These are phyloP conservation scores for Tadarida brasiliensis DNA, from an alignment of 2,797 vertebrate genomes.

Conservation along the genomic window DNA sequence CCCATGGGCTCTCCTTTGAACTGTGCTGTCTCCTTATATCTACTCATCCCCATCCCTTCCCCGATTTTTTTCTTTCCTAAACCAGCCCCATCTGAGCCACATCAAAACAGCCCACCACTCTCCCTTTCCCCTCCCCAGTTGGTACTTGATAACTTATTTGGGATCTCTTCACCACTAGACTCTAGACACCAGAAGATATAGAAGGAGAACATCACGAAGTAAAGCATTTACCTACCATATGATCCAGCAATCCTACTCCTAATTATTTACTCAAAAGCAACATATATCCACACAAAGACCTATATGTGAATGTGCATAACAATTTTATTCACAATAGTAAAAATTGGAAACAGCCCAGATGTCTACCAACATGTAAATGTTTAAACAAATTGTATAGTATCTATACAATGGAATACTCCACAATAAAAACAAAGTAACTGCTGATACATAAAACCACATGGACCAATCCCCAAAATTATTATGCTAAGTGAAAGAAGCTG, in stretches of 20 bases:
- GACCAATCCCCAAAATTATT: neutral
- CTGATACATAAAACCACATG: neutral
- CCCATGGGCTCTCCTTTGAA: neutral
- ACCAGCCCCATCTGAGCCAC: neutral
- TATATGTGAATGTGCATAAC: neutral
- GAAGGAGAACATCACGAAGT: neutral
- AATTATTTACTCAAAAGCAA: neutral
- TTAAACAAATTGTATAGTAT: neutral
- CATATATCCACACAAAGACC: neutral
- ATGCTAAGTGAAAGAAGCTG: constrained; percentile 6
- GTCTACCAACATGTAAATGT: neutral
- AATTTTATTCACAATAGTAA: neutral
- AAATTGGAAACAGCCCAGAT: neutral
- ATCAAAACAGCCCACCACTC: neutral
- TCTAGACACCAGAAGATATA: neutral
- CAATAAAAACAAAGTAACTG: neutral
- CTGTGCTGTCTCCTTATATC: neutral
- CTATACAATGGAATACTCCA: neutral
- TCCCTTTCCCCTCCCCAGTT: neutral
- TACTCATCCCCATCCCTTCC: neutral
- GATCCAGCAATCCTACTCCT: neutral
- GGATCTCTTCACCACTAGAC: neutral
- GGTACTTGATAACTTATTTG: neutral
- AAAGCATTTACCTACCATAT: neutral
- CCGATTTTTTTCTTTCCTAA: neutral